Evolutionary conservation across 2,113 vertebrate species (phyloP).

Genomic region (Leucosticte australis): DNA sequence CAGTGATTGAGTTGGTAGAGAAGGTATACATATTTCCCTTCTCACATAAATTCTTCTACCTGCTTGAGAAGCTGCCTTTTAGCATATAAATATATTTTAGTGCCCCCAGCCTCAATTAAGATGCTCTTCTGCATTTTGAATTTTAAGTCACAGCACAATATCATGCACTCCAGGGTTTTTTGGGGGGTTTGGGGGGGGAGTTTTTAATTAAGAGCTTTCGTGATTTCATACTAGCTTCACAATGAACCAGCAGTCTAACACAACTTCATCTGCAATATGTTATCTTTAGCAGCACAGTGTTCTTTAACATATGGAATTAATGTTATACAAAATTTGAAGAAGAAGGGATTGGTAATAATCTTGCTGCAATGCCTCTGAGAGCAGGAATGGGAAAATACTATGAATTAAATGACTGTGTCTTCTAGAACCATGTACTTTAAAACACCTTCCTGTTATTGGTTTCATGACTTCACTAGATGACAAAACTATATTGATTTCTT

Average conservation of each 20-base stretch:
- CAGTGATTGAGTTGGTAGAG: background rate
- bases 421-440: background rate
- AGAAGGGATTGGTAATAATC: background rate
- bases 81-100: background rate
- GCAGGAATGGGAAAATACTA: background rate
- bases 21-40: background rate
- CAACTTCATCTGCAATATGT: background rate
- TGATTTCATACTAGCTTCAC: background rate
- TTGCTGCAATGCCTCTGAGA: background rate
- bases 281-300: background rate
- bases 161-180: background rate
- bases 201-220: background rate
- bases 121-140: background rate
- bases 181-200: fast-evolving
- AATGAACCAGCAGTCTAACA: background rate
- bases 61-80: background rate
- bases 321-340: background rate
- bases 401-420: background rate
- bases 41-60: background rate
- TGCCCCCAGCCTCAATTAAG: background rate
- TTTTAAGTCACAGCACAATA: background rate
- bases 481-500: background rate
- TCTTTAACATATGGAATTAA: background rate
- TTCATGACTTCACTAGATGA: background rate
- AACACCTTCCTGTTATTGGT: background rate